phyloP scores from a whole-genome alignment of 1,140 invertebrate species.

The Neotoxoptera formosana region DNA sequence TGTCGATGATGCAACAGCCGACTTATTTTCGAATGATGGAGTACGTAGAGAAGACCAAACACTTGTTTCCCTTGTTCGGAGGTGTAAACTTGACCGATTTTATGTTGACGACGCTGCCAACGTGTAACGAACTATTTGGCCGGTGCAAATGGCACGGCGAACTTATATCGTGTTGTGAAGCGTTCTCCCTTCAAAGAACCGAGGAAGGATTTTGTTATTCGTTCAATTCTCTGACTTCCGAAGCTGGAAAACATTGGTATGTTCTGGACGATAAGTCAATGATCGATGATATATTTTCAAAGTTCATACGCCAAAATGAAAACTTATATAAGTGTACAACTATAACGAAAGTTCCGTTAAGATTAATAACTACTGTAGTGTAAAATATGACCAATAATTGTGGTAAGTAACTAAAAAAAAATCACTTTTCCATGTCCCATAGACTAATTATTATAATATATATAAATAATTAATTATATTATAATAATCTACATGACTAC shows the following conservation, averaged over 20 bases:
- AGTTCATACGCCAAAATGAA: no score
- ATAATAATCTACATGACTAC: no score
- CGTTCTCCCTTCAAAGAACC: slow-evolving; percentile 60
- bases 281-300: no score
- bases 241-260: slow-evolving; percentile 59
- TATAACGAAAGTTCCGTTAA: background rate
- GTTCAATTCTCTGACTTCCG: slow-evolving; percentile 60
- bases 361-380: background rate
- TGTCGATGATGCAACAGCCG: slow-evolving; percentile 61
- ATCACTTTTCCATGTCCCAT: no score
- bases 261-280: background rate
- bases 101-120: slow-evolving; percentile 60
- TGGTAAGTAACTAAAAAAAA: no score
- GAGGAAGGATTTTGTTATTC: slow-evolving; percentile 62
- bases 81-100: slow-evolving; percentile 59
- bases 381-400: no score
- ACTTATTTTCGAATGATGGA: slow-evolving; percentile 60
- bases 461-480: no score
- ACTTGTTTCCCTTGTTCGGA: slow-evolving; percentile 51
- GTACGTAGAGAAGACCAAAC: slow-evolving; percentile 45
- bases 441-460: no score
- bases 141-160: slow-evolving; percentile 61
- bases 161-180: slow-evolving; percentile 59
- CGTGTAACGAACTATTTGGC: slow-evolving; percentile 60
- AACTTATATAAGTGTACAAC: background rate